Evolutionary conservation across 2,113 vertebrate species (phyloP).

Genomic region (Brachypodius melanocephalos): DNA sequence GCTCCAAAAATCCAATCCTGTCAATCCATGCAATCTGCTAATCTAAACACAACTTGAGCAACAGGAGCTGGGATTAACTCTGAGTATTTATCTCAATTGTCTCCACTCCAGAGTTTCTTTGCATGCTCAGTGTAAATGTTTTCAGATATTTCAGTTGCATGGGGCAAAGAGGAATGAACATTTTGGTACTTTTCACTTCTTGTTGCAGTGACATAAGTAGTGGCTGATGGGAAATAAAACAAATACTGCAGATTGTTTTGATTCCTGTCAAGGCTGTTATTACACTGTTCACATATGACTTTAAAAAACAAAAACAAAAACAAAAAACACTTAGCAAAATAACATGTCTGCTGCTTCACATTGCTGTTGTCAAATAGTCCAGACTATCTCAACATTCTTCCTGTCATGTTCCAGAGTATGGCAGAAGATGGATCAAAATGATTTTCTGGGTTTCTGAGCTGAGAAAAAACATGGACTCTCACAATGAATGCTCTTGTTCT

Average conservation of each 20-base stretch:
- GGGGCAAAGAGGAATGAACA: not conserved
- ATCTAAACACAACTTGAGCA: not conserved
- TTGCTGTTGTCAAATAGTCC: not conserved
- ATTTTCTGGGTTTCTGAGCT: not conserved
- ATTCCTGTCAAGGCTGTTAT: not conserved
- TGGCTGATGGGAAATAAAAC: not conserved
- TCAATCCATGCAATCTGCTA: not conserved
- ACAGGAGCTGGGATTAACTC: not conserved
- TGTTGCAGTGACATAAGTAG: not conserved
- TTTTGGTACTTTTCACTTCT: conserved; percentile 7
- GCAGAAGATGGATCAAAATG: not conserved
- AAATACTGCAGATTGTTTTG: not conserved
- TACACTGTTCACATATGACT: not conserved
- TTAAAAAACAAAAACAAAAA: too few species aligned
- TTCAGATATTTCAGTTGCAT: not conserved
- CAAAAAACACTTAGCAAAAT: not conserved
- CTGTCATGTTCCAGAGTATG: not conserved
- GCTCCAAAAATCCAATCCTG: not conserved
- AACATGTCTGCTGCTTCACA: not conserved
- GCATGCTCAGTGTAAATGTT: not conserved
- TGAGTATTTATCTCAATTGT: not conserved
- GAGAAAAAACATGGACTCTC: not conserved
- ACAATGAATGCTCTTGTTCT: not conserved
- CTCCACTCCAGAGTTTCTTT: not conserved
- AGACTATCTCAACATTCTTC: not conserved